Base-by-base conservation (phyloP, 92 coral and sea anemone genomes). In the Hydrozoanthus gracilis region DNA sequence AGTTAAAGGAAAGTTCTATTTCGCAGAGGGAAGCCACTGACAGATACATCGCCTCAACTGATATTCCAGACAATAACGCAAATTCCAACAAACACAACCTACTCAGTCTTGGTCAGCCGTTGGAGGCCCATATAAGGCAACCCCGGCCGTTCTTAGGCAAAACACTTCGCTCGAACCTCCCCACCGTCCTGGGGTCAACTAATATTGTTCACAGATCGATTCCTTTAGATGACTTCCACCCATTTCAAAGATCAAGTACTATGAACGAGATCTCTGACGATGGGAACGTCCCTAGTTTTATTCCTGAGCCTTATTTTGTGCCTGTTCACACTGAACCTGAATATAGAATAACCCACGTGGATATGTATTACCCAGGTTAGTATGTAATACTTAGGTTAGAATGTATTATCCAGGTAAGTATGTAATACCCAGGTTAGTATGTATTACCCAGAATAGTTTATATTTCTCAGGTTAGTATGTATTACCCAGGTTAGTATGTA, bases 301-400 rank as follows among this genome's bases (percentile, higher is more conserved):
- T 93, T 45, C 89, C 80, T 9, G 75, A 88, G 79, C 94, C 96
- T 3, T 85, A 71, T 27, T 91, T 91, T 47, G 76, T 93, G 16
- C 94, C 96, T 14, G 88, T 71, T 74, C 87, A 77, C 51, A 56
- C 92, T 17, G 73, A 78, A 9, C 91, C 92, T n/a, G 94, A 93
- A 64, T 87, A 84, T 12, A 82, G 51, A 6, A 89, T 80, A 46
- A 78, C 86, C 13, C 91, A 93, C 17, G 77, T 93, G 58, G 86
- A 93, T 48, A 93, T 93, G 3, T 88, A 27, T 27, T 27, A 93
- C 61, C 92, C 96, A 54, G 92, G 96, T 93, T 54, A 58, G 14
- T 58, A 8, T 1, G 64, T 16, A 58, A 4, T 16, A 58, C 64
- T 2, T 16, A 4, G 2, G 39, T 27, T 27, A 27, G 39, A 0